phyloP scores from a whole-genome alignment of 2,888 invertebrate genomes.

The Thereva unica region DNA sequence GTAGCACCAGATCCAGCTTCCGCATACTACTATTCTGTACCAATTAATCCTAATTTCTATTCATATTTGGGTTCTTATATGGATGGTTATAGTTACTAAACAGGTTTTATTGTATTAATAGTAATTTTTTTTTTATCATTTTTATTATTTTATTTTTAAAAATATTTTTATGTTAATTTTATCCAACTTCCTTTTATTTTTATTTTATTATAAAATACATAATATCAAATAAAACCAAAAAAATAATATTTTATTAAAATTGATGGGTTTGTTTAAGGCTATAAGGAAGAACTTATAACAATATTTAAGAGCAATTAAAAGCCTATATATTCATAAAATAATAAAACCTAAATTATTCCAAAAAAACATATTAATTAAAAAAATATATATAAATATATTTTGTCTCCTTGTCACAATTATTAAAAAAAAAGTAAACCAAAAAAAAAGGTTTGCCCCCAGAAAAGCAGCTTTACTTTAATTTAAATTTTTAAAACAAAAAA shows the following conservation, averaged over 20 bases:
- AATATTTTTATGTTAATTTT: neutral
- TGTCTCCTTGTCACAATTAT: neutral
- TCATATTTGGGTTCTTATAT: constrained; percentile 65
- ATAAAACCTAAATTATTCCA: too few species aligned
- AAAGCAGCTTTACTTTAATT: neutral
- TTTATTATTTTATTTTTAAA: neutral
- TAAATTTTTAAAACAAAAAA: constrained; percentile 2
- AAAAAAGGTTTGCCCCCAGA: neutral
- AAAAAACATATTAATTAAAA: too few species aligned
- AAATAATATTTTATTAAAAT: too few species aligned
- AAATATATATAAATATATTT: too few species aligned
- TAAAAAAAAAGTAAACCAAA: constrained; percentile 18
- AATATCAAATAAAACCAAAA: too few species aligned
- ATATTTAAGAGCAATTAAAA: too few species aligned
- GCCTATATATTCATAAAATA: too few species aligned
- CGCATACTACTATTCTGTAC: constrained; percentile 72
- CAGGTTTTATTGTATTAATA: neutral
- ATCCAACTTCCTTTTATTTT: neutral
- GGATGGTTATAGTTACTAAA: constrained; percentile 60
- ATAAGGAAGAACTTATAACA: too few species aligned
- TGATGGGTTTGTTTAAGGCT: too few species aligned
- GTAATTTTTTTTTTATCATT: constrained; percentile 1
- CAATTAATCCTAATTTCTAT: constrained; percentile 74
- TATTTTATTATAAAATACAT: neutral
- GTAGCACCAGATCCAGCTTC: constrained; percentile 74